Conservation (phyloP, 2,888 invertebrate genomes). For the Mechanitis mazaeus region DNA sequence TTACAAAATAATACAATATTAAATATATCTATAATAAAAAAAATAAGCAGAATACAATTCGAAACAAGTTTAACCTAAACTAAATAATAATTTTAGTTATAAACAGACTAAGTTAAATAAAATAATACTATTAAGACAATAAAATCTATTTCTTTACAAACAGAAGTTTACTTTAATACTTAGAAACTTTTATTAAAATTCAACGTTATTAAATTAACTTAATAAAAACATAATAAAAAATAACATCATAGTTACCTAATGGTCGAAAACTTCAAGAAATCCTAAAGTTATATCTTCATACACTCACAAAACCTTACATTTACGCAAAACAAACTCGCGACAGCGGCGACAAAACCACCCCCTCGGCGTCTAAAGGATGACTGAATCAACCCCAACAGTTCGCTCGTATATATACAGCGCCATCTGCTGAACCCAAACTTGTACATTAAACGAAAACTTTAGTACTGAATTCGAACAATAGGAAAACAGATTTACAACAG, state of each 20-base stretch:
- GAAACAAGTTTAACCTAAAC: too few species aligned
- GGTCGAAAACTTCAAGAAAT: slow-evolving; percentile 20
- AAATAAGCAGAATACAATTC: too few species aligned
- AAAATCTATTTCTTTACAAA: too few species aligned
- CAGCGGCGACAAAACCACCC: slow-evolving; percentile 31
- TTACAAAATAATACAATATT: too few species aligned
- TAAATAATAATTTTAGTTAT: neutral
- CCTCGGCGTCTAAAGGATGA: slow-evolving; percentile 31
- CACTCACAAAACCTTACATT: slow-evolving; percentile 30
- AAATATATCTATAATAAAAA: too few species aligned
- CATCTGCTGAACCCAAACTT: slow-evolving; percentile 48
- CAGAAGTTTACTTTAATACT: too few species aligned
- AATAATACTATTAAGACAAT: too few species aligned
- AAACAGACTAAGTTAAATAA: neutral
- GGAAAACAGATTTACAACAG: slow-evolving; percentile 28
- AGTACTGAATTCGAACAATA: slow-evolving; percentile 36
- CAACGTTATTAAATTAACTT: neutral
- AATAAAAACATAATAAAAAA: neutral
- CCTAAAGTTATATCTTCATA: slow-evolving; percentile 22
- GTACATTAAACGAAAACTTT: slow-evolving; percentile 41
- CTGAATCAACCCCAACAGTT: slow-evolving; percentile 33
- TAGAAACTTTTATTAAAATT: too few species aligned
- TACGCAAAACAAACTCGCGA: slow-evolving; percentile 21
- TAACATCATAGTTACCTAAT: slow-evolving; percentile 17
- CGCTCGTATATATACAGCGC: slow-evolving; percentile 32